phyloP scores from a whole-genome alignment of 2,888 invertebrate species.

The Drosophila nigritarsus region DNA sequence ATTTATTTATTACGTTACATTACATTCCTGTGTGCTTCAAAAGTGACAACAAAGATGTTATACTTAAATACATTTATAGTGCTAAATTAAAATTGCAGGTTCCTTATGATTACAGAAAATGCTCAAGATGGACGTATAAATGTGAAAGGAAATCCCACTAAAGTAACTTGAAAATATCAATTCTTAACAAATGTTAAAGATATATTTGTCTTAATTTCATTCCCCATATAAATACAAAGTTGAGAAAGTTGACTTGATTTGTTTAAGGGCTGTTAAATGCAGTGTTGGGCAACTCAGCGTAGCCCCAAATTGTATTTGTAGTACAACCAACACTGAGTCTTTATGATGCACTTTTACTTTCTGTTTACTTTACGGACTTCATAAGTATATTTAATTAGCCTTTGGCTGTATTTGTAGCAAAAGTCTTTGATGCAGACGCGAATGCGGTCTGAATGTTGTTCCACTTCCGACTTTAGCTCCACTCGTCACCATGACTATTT shows the following conservation, averaged over 20 bases:
- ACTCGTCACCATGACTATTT: background rate
- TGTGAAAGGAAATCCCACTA: background rate
- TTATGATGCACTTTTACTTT: conserved; percentile 4
- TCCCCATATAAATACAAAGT: background rate
- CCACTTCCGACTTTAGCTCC: background rate
- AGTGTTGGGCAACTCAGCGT: background rate
- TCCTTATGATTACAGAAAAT: background rate
- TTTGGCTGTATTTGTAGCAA: conserved; percentile 5
- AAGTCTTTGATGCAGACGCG: background rate
- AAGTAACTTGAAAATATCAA: background rate
- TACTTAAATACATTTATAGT: background rate
- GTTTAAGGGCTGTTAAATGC: background rate
- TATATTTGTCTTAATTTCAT: background rate
- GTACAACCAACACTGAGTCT: background rate
- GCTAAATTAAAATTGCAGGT: background rate
- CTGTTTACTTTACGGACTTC: background rate
- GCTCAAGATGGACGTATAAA: background rate
- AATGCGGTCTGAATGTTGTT: conserved; percentile 6
- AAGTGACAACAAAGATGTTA: background rate
- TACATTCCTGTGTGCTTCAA: background rate
- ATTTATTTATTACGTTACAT: background rate
- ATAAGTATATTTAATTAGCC: conserved; percentile 11
- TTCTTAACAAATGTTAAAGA: background rate
- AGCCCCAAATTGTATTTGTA: background rate
- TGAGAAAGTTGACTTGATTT: background rate